These are phyloP conservation scores for Mirounga angustirostris DNA, from an alignment of 2,113 vertebrate genomes.

Conservation along the genomic window DNA sequence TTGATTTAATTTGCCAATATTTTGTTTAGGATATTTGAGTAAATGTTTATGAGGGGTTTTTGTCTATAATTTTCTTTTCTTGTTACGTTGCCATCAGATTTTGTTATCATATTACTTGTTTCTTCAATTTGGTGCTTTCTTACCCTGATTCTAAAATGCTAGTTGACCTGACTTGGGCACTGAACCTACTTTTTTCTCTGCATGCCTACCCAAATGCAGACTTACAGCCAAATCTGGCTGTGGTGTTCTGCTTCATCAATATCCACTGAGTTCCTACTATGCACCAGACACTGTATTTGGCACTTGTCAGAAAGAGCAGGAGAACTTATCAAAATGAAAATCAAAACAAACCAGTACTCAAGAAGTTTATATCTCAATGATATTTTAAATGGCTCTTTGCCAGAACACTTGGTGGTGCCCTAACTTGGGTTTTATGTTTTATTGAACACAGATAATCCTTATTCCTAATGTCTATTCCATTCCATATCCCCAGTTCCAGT, in stretches of 20 bases:
- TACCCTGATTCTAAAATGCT: background rate
- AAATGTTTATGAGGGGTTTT: background rate
- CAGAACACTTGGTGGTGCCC: background rate
- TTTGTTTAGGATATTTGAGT: background rate
- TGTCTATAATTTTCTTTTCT: background rate
- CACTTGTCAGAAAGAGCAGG: background rate
- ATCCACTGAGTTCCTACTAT: background rate
- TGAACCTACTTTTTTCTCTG: background rate
- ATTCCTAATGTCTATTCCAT: background rate
- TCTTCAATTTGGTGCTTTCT: background rate
- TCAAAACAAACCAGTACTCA: background rate
- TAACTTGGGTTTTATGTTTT: background rate
- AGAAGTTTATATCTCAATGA: background rate
- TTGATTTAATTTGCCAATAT: background rate
- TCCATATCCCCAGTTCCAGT: background rate
- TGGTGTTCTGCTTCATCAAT: background rate
- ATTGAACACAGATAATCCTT: background rate
- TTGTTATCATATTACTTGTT: background rate
- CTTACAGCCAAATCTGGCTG: background rate
- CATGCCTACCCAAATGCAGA: background rate
- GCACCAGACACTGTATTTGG: background rate
- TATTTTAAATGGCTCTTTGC: background rate
- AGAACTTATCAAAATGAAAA: background rate
- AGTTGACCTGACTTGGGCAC: background rate
- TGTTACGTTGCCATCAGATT: background rate